These are phyloP conservation scores for Napeogenes inachia DNA, from an alignment of 2,888 invertebrate species.

Conservation along the genomic window DNA sequence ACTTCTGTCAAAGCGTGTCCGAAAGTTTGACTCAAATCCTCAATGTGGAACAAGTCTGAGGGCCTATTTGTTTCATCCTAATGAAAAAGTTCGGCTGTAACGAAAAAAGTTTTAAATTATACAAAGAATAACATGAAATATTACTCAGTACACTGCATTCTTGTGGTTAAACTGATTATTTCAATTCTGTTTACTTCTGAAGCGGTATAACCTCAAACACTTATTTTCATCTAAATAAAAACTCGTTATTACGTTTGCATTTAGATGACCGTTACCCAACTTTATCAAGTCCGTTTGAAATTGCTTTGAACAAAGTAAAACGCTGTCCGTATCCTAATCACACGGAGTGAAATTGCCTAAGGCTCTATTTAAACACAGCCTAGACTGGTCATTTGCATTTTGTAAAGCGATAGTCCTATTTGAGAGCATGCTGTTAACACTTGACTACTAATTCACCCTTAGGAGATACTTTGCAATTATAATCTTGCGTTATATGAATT, in stretches of 20 bases:
- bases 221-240: background rate
- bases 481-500: background rate
- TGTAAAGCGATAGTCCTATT: slow-evolving; percentile 49
- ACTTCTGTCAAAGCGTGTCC: slow-evolving; percentile 2
- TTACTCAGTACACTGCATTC: background rate
- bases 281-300: slow-evolving; percentile 8
- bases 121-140: background rate
- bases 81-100: slow-evolving; percentile 1
- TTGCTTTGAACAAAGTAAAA: slow-evolving; percentile 6
- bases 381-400: slow-evolving; percentile 45
- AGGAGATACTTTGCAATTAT: slow-evolving; percentile 28
- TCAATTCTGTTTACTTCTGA: background rate
- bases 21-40: slow-evolving; percentile 7
- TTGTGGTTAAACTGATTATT: no score
- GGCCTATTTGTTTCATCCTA: slow-evolving; percentile 5
- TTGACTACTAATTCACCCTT: slow-evolving; percentile 50
- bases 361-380: slow-evolving; percentile 23
- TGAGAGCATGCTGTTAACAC: slow-evolving; percentile 40
- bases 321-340: slow-evolving; percentile 16
- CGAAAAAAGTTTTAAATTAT: background rate
- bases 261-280: slow-evolving; percentile 7
- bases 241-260: slow-evolving; percentile 4
- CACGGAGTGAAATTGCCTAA: slow-evolving; percentile 21
- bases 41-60: slow-evolving; percentile 4
- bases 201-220: background rate